These are phyloP conservation scores for Cantharis rustica DNA, from an alignment of 2,888 invertebrate species.

Conservation along the genomic window DNA sequence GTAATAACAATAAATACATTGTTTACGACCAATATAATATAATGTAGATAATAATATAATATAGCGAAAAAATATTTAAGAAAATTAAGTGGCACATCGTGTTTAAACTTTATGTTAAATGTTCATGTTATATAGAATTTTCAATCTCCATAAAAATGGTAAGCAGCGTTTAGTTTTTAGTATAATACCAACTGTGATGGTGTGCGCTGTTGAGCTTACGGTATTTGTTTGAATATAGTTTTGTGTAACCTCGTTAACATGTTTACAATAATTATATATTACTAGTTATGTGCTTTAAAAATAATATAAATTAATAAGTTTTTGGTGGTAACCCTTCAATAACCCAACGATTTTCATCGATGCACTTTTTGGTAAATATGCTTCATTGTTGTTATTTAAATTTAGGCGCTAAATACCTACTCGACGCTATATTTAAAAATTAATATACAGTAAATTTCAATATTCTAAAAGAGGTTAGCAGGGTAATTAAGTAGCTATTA, in stretches of 20 bases:
- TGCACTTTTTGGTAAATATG: neutral
- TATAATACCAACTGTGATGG: constrained; percentile 9
- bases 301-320: neutral
- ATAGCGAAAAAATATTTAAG: too few relatives aligned
- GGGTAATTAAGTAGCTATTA: neutral
- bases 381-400: neutral
- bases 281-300: neutral
- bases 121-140: neutral
- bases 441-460: neutral
- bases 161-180: constrained; percentile 7
- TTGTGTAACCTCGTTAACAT: neutral
- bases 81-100: neutral
- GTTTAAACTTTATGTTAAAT: neutral
- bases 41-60: too few relatives aligned
- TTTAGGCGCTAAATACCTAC: neutral
- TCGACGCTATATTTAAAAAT: neutral
- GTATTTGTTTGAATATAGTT: neutral
- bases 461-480: neutral
- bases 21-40: too few relatives aligned
- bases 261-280: neutral
- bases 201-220: constrained; percentile 5
- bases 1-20: too few relatives aligned
- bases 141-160: neutral
- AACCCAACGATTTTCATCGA: neutral
- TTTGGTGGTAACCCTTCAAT: neutral